phyloP scores from a whole-genome alignment of 2,888 invertebrate species.

The Cephus rjabovi region DNA sequence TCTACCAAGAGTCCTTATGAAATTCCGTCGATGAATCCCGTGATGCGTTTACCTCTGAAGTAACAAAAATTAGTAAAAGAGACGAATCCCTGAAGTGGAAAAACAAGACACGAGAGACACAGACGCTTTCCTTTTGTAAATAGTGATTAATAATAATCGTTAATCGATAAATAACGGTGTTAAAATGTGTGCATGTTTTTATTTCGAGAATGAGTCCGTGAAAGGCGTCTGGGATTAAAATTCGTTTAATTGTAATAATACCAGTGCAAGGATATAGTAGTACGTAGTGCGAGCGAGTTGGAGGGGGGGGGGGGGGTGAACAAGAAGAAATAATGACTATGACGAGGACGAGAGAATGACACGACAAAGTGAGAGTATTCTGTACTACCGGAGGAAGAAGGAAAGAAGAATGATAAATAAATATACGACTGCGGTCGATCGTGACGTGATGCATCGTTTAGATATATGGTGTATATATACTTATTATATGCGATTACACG shows the following conservation, averaged over 20 bases:
- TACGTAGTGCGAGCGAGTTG: slow-evolving; percentile 7
- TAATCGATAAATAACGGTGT: slow-evolving; percentile 55
- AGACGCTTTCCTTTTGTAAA: slow-evolving; percentile 54
- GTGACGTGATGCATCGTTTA: too few relatives aligned
- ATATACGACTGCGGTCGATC: too few relatives aligned
- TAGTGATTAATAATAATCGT: slow-evolving; percentile 56
- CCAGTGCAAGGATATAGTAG: slow-evolving; percentile 36
- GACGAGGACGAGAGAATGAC: too few relatives aligned
- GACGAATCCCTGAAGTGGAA: too few relatives aligned
- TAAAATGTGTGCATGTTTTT: slow-evolving; percentile 61
- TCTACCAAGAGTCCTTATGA: too few relatives aligned
- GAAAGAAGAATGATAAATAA: not conserved
- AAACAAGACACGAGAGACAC: slow-evolving; percentile 33
- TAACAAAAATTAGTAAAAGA: too few relatives aligned
- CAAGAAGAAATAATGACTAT: not conserved
- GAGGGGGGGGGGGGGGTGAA: not conserved
- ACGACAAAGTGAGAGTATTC: too few relatives aligned
- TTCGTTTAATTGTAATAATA: slow-evolving; percentile 19
- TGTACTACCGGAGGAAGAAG: not conserved
- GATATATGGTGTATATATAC: too few relatives aligned
- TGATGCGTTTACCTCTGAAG: too few relatives aligned
- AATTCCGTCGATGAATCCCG: too few relatives aligned
- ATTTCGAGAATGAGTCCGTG: slow-evolving; percentile 60
- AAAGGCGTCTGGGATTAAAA: slow-evolving; percentile 36
- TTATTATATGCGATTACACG: too few relatives aligned